Base-by-base conservation (phyloP, 2,113 vertebrate genomes). In the Myodes glareolus region DNA sequence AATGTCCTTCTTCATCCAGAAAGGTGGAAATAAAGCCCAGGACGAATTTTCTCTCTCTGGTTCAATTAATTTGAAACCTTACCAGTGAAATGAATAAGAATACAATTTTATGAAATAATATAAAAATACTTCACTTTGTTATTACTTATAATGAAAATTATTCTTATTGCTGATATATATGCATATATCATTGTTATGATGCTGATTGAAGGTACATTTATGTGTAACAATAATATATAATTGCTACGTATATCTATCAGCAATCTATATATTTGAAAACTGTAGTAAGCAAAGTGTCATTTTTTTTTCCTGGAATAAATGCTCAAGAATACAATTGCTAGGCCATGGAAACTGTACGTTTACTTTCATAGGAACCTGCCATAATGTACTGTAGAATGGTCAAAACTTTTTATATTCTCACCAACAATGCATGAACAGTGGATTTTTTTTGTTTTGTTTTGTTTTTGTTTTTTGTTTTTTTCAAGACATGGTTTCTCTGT, bases 61-160 rank as follows among this genome's bases (percentile, higher is more conserved):
- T 93, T 31, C 33, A 75, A 75, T 87, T 92, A 90, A 67, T 76
- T 61, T 85, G 82, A 88, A 88, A 47, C 47, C 31, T 33, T 58
- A 47, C 25, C 33, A 92, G 80, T 78, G 77, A 97, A 95, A 92
- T 78, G 3, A 76, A 89, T 76, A 75, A 86, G 95, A 94, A 19
- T 21, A 2, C 47, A 36, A 78, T 89, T 96, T 50, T 88, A 87
- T 92, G 31, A 52, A 92, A 45, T 58, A 94, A 39, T 72, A 86
- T 70, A 33, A 92, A 50, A 91, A 72, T 19, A 2, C 17, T 61
- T 87, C 86, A 0, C 21, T 84, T 65, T 33, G 27, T 23, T 65
- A 39, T 52, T 78, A 17, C 29, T 92, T 72, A 72, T 73, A 55
- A 91, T 82, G 27, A 65, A 45, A 33, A 77, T 63, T 29, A 65